Evolutionary conservation across 2,888 invertebrate species (phyloP).

Genomic region (Exephanes ischioxanthus): DNA sequence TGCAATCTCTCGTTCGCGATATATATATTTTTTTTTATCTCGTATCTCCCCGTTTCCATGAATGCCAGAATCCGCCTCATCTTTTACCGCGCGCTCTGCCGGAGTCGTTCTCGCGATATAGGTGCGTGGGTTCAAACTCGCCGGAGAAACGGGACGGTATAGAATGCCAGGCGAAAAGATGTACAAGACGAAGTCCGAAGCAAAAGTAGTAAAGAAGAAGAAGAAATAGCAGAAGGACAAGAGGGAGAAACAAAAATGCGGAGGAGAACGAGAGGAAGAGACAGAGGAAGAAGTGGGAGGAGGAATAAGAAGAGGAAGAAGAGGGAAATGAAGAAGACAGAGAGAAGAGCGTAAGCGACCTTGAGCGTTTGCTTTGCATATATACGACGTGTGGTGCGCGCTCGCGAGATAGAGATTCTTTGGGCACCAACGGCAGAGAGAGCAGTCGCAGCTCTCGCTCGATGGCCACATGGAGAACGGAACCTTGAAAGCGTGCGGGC

Average conservation of each 20-base stretch:
- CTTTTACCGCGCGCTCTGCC: conserved; percentile 56
- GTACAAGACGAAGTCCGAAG: conserved; percentile 12
- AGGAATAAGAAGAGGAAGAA: conserved; percentile 2
- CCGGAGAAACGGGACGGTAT: conserved; percentile 24
- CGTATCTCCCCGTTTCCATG: conserved; percentile 28
- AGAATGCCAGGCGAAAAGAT: conserved; percentile 34
- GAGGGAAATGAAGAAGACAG: conserved; percentile 31
- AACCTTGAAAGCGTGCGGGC: conserved; percentile 75
- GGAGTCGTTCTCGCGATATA: conserved; percentile 44
- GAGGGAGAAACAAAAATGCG: background rate
- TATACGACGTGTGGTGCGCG: conserved; percentile 72
- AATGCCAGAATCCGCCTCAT: conserved; percentile 64
- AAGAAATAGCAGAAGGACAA: background rate
- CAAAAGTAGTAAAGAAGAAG: conserved; percentile 3
- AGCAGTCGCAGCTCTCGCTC: conserved; percentile 39
- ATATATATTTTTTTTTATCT: conserved; percentile 9
- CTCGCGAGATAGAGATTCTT: conserved; percentile 23
- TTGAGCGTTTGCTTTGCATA: conserved; percentile 79
- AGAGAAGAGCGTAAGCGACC: conserved; percentile 77
- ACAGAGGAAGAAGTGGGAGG: background rate
- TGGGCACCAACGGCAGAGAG: conserved; percentile 30
- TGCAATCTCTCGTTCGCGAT: background rate
- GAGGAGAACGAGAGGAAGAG: conserved; percentile 19
- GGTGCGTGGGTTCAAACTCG: conserved; percentile 60
- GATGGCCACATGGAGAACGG: conserved; percentile 76